Evolutionary conservation across 2,888 invertebrate genomes (phyloP).

Genomic region (Drosophila cognata): DNA sequence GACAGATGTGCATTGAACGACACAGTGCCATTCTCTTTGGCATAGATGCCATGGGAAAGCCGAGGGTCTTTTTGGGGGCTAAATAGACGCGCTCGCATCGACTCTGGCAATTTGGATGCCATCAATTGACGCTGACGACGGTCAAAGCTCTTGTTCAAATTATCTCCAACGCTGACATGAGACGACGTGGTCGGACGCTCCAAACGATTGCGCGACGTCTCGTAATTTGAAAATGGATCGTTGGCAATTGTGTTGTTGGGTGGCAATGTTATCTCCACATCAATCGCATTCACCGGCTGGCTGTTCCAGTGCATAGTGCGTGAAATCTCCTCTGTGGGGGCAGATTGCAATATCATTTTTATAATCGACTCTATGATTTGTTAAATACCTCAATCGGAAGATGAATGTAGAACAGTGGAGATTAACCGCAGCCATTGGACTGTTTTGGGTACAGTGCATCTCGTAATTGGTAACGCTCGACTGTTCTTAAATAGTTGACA

Average conservation of each 20-base stretch:
- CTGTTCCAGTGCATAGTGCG: slow-evolving; percentile 56
- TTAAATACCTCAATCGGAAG: neutral
- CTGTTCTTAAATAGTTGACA: too few relatives aligned
- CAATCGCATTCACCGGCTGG: slow-evolving; percentile 12
- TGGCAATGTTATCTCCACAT: slow-evolving; percentile 29
- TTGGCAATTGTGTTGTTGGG: too few relatives aligned
- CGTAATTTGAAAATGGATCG: slow-evolving; percentile 78
- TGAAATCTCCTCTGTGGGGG: slow-evolving; percentile 54
- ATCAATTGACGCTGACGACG: slow-evolving; percentile 75
- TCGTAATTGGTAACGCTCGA: neutral
- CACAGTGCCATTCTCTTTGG: slow-evolving; percentile 73
- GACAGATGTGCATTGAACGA: slow-evolving; percentile 11
- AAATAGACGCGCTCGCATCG: slow-evolving; percentile 83
- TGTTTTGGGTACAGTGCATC: neutral
- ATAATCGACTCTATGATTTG: neutral
- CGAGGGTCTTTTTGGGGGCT: slow-evolving; percentile 82
- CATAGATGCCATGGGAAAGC: slow-evolving; percentile 84
- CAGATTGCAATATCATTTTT: neutral
- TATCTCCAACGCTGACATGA: slow-evolving; percentile 33
- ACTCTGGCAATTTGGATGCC: slow-evolving; percentile 83
- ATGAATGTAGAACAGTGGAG: neutral
- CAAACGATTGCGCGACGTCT: slow-evolving; percentile 79
- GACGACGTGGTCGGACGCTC: slow-evolving; percentile 70
- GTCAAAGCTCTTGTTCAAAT: slow-evolving; percentile 53
- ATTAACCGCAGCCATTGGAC: neutral